Percentiles rank a stretch among this genome's conserved stretches.
phyloP scores from a whole-genome alignment of 2,113 vertebrate genomes.

The Butorides virescens region DNA sequence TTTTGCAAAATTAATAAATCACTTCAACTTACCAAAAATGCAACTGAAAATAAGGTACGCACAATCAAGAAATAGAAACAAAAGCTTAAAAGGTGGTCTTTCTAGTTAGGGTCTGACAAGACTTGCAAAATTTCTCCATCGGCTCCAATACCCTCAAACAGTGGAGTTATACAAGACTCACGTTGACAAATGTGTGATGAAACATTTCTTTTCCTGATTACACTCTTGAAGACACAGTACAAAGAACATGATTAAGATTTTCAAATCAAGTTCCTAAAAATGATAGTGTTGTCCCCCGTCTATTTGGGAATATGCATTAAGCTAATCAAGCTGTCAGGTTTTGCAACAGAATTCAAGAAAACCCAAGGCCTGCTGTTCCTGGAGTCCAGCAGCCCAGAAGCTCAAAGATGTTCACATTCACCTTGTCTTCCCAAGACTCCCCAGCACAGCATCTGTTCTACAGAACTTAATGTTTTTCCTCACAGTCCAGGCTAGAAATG shows the following conservation, averaged over 20 bases:
- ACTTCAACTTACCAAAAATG: not conserved
- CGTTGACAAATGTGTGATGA: not conserved
- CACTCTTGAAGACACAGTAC: not conserved
- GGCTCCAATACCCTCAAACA: not conserved
- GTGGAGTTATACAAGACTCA: not conserved
- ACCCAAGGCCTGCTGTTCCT: not conserved
- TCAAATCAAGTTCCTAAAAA: slow-evolving; percentile 7
- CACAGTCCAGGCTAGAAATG: not conserved
- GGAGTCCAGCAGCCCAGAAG: not conserved
- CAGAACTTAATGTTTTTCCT: not conserved
- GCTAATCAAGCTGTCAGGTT: not conserved
- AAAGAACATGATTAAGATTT: not conserved
- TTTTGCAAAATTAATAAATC: not conserved
- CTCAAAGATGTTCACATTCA: not conserved
- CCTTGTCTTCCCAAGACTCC: not conserved
- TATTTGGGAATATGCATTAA: not conserved
- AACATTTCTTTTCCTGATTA: not conserved
- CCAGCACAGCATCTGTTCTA: not conserved
- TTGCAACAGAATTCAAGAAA: not conserved
- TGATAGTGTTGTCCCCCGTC: accelerated
- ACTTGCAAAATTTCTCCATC: not conserved
- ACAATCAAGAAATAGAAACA: not conserved
- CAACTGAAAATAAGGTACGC: not conserved
- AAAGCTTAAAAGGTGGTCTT: not conserved
- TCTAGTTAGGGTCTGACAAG: not conserved